Percentiles rank a stretch among this genome's conserved stretches.
phyloP scores from a whole-genome alignment of 2,797 vertebrate genomes.

The Lerista edwardsae region DNA sequence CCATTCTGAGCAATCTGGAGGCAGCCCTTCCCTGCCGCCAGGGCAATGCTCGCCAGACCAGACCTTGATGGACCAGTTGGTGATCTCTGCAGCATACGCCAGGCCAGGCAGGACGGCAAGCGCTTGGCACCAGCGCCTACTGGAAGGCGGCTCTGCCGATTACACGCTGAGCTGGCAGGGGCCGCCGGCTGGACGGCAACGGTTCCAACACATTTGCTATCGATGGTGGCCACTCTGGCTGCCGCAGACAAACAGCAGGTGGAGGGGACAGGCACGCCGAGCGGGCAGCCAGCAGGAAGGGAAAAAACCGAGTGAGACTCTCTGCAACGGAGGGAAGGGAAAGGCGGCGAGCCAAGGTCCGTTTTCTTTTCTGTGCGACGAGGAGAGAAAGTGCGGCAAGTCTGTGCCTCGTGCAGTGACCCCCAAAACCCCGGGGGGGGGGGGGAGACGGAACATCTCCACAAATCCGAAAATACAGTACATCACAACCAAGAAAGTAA shows the following conservation, averaged over 20 bases:
- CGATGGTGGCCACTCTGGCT: background rate
- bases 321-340: background rate
- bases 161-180: background rate
- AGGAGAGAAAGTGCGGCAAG: background rate
- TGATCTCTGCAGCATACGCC: background rate
- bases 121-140: background rate
- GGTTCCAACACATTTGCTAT: background rate
- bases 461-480: background rate
- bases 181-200: background rate
- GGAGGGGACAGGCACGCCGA: background rate
- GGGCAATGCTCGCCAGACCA: background rate
- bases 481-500: background rate
- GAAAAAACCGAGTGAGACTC: background rate
- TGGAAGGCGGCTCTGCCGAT: background rate
- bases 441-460: too few relatives aligned
- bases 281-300: background rate
- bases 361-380: background rate
- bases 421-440: too few relatives aligned
- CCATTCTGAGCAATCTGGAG: background rate
- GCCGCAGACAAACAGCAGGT: background rate
- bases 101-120: background rate
- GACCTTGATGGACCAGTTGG: background rate
- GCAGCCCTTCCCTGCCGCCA: background rate
- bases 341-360: background rate
- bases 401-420: rapidly evolving